Percentiles rank a stretch among this genome's conserved stretches.
Evolutionary conservation across 2,113 vertebrate species (phyloP).

Genomic region (Syngnathus typhle): DNA sequence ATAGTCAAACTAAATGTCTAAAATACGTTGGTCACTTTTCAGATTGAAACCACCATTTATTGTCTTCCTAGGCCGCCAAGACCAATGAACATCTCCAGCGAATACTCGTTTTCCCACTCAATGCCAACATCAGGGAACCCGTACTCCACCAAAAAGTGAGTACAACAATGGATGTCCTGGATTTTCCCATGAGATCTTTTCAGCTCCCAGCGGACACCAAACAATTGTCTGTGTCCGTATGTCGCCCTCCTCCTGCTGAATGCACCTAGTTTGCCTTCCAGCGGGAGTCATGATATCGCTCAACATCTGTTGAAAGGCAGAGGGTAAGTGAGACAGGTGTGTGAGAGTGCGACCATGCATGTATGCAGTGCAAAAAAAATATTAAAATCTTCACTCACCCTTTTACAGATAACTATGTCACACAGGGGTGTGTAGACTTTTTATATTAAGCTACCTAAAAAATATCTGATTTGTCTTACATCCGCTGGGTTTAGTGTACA

Average conservation of each 20-base stretch:
- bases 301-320: slow-evolving; percentile 90
- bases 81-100: slow-evolving; percentile 90
- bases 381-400: neutral
- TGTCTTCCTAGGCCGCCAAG: slow-evolving; percentile 82
- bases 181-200: slow-evolving; percentile 37
- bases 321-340: slow-evolving; percentile 84
- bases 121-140: slow-evolving; percentile 96
- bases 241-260: slow-evolving; percentile 62
- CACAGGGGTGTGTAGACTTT: no score
- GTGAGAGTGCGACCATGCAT: slow-evolving; percentile 36
- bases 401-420: no score
- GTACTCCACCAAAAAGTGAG: slow-evolving; percentile 95
- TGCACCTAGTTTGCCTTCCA: slow-evolving; percentile 82
- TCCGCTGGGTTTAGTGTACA: neutral
- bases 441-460: no score
- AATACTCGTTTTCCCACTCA: slow-evolving; percentile 89
- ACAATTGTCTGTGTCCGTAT: slow-evolving; percentile 21
- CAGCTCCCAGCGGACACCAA: slow-evolving; percentile 36
- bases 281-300: slow-evolving; percentile 78
- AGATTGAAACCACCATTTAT: neutral
- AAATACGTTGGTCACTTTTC: neutral
- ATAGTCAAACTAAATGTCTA: neutral
- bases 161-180: slow-evolving; percentile 49
- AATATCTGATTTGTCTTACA: neutral
- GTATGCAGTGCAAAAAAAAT: slow-evolving; percentile 37